Percentiles rank a stretch among this genome's conserved stretches.
Evolutionary conservation across 1,140 invertebrate species (phyloP).

Genomic region (Elymnias hypermnestra): DNA sequence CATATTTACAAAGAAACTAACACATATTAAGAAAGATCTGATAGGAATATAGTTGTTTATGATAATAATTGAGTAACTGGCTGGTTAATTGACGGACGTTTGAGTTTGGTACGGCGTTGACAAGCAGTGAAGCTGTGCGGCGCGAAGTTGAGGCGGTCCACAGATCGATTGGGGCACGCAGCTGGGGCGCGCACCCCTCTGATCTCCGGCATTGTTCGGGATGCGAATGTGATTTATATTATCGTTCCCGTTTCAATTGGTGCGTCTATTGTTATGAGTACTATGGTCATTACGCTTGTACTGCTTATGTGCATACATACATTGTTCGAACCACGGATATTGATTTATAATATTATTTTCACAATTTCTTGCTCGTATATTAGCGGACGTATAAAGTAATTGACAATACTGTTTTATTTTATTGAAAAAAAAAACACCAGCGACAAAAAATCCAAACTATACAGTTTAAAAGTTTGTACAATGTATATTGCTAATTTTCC

Average conservation of each 20-base stretch:
- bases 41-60: constrained; percentile 9
- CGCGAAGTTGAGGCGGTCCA: constrained; percentile 62
- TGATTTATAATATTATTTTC: too few relatives aligned
- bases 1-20: constrained; percentile 42
- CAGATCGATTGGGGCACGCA: constrained; percentile 68
- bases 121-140: constrained; percentile 58
- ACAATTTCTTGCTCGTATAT: too few relatives aligned
- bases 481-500: too few relatives aligned
- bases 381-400: too few relatives aligned
- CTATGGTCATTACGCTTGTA: constrained; percentile 14
- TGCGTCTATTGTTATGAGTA: constrained; percentile 17
- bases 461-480: too few relatives aligned
- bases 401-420: too few relatives aligned
- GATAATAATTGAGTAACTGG: constrained; percentile 20
- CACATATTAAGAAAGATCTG: constrained; percentile 21
- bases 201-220: constrained; percentile 64
- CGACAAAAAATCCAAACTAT: too few relatives aligned
- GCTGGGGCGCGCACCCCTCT: constrained; percentile 72
- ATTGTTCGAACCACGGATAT: too few relatives aligned
- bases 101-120: constrained; percentile 48
- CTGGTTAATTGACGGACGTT: constrained; percentile 33
- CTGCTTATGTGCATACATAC: too few relatives aligned
- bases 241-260: constrained; percentile 21
- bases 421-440: too few relatives aligned
- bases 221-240: constrained; percentile 63